phyloP scores from a whole-genome alignment of 2,113 vertebrate species.

The Tretioscincus oriximinensis region DNA sequence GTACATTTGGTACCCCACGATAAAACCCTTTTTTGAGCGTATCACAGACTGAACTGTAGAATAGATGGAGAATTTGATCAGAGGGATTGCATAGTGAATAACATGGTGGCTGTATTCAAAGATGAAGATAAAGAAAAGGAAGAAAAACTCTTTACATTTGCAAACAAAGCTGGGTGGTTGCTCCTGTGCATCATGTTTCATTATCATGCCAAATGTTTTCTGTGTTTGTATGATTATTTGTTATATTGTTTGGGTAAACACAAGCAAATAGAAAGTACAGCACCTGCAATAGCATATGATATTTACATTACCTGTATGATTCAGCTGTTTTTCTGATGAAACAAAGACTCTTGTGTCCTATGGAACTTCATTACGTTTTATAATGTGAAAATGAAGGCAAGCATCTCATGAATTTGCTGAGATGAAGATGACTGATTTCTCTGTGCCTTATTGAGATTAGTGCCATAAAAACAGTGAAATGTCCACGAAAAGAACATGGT shows the following conservation, averaged over 20 bases:
- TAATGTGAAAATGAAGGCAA: conserved; percentile 35
- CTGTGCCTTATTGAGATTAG: background rate
- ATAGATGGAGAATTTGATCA: background rate
- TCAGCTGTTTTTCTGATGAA: conserved; percentile 65
- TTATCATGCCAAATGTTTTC: conserved; percentile 61
- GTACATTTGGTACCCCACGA: background rate
- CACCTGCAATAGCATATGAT: conserved; percentile 72
- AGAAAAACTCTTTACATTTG: conserved; percentile 10
- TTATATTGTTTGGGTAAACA: conserved; percentile 71
- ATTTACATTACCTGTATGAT: conserved; percentile 73
- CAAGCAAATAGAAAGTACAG: conserved; percentile 68
- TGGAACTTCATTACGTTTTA: conserved; percentile 54
- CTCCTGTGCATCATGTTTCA: conserved; percentile 19
- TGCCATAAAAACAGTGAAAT: conserved; percentile 27
- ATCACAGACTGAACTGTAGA: background rate
- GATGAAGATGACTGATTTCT: conserved; percentile 5
- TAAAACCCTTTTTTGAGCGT: background rate
- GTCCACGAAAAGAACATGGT: conserved; percentile 22
- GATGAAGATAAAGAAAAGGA: rapidly evolving
- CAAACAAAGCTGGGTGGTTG: conserved; percentile 29
- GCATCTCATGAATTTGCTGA: conserved; percentile 19
- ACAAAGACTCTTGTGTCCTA: conserved; percentile 62
- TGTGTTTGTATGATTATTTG: conserved; percentile 70
- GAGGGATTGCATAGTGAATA: background rate
- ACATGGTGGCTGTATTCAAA: background rate